A percentile compares a stretch with the other conserved stretches of the same genome.
These are phyloP conservation scores for Harpalus rufipes DNA, from an alignment of 2,888 invertebrate genomes.

Conservation along the genomic window DNA sequence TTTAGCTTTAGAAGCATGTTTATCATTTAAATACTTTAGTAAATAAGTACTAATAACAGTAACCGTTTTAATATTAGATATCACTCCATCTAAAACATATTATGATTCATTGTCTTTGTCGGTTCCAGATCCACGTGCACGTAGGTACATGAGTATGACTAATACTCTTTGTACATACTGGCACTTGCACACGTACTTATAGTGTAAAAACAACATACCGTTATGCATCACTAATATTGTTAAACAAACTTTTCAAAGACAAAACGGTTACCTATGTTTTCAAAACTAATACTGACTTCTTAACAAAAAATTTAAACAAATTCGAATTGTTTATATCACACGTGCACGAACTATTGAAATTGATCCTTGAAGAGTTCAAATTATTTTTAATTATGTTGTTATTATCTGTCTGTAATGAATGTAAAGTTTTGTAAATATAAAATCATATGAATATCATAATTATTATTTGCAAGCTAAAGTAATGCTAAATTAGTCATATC, in stretches of 20 bases:
- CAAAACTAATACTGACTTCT: neutral
- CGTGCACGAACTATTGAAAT: neutral
- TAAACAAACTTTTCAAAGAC: slow-evolving; percentile 34
- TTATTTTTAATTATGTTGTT: neutral
- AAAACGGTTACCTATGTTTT: slow-evolving; percentile 52
- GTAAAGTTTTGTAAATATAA: neutral
- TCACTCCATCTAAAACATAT: slow-evolving; percentile 13
- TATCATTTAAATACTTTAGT: slow-evolving; percentile 1
- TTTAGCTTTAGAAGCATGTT: slow-evolving; percentile 7
- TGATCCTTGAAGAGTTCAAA: neutral
- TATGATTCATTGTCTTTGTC: slow-evolving; percentile 17
- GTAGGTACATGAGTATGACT: slow-evolving; percentile 42
- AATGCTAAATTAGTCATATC: too few species aligned
- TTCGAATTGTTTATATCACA: neutral
- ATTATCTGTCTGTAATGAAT: slow-evolving; percentile 2
- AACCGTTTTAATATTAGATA: slow-evolving; percentile 13
- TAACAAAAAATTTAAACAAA: slow-evolving; percentile 20
- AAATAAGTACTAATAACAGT: too few species aligned
- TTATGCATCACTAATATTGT: slow-evolving; percentile 51
- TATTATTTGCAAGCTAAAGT: too few species aligned
- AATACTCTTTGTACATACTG: slow-evolving; percentile 34
- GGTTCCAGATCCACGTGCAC: slow-evolving; percentile 2
- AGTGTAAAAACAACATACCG: slow-evolving; percentile 46
- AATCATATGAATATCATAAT: too few species aligned
- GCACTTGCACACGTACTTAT: slow-evolving; percentile 22